These are phyloP conservation scores for Labrus mixtus DNA, from an alignment of 2,113 vertebrate genomes.

Conservation along the genomic window DNA sequence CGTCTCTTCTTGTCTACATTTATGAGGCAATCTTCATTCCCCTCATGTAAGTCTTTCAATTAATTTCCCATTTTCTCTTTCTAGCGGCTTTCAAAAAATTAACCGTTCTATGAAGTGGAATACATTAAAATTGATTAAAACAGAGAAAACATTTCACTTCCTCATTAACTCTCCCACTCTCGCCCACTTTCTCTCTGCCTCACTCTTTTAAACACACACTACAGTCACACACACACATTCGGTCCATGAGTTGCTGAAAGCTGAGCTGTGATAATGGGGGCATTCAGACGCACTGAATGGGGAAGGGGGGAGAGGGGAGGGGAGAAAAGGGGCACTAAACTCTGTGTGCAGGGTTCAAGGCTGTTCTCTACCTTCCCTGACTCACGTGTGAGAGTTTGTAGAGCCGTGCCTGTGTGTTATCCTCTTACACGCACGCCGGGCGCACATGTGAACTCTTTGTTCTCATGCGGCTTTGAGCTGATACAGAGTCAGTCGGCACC, in stretches of 20 bases:
- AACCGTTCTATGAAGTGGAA: neutral
- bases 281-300: constrained; percentile 48
- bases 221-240: neutral
- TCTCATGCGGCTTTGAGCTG: neutral
- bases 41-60: neutral
- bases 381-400: constrained; percentile 41
- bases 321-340: constrained; percentile 49
- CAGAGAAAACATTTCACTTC: neutral
- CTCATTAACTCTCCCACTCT: constrained; percentile 9
- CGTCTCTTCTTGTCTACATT: neutral
- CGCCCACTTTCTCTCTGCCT: neutral
- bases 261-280: constrained; percentile 50
- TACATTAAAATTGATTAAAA: constrained; percentile 12
- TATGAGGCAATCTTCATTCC: neutral
- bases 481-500: neutral
- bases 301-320: constrained; percentile 33
- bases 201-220: neutral
- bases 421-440: constrained; percentile 3
- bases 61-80: constrained; percentile 1
- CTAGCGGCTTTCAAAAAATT: neutral
- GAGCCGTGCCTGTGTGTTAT: constrained; percentile 13
- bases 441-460: constrained; percentile 18
- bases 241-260: constrained; percentile 39
- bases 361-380: constrained; percentile 27
- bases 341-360: constrained; percentile 69